These are phyloP conservation scores for Diadumene lineata DNA, from an alignment of 92 coral and sea anemone species.

Conservation along the genomic window DNA sequence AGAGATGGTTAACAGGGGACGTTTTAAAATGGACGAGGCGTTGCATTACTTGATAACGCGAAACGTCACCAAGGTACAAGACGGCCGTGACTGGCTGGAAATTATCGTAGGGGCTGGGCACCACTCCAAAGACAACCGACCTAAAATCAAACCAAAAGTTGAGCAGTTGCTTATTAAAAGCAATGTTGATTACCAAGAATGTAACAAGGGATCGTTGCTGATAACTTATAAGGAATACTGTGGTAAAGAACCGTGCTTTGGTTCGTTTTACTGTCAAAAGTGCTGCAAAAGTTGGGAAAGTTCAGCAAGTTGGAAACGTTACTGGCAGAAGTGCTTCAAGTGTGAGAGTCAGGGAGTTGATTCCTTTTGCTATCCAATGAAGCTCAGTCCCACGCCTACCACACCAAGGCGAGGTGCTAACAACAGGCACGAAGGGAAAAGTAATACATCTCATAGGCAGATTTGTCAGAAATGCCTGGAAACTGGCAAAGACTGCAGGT, in stretches of 20 bases:
- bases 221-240: constrained; percentile 46
- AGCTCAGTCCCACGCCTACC: constrained; percentile 5
- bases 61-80: constrained; percentile 19
- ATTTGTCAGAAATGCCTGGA: background rate
- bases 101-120: constrained; percentile 75
- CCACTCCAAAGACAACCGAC: constrained; percentile 40
- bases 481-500: background rate
- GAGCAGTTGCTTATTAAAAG: constrained; percentile 29
- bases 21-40: constrained; percentile 53
- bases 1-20: constrained; percentile 18
- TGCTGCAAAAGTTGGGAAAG: constrained; percentile 50
- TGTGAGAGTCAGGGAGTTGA: background rate
- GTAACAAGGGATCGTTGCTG: constrained; percentile 53
- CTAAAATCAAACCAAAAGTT: constrained; percentile 60
- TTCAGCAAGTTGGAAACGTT: constrained; percentile 39
- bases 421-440: background rate
- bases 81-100: constrained; percentile 55
- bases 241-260: constrained; percentile 58
- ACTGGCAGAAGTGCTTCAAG: constrained; percentile 27
- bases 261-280: constrained; percentile 36
- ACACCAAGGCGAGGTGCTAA: background rate
- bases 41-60: constrained; percentile 44
- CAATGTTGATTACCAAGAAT: constrained; percentile 12
- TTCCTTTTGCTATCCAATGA: constrained; percentile 30
- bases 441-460: background rate